Percentiles rank a stretch among this genome's conserved stretches.
Conservation (phyloP, 2,113 vertebrate genomes). For the Chauna torquata region DNA sequence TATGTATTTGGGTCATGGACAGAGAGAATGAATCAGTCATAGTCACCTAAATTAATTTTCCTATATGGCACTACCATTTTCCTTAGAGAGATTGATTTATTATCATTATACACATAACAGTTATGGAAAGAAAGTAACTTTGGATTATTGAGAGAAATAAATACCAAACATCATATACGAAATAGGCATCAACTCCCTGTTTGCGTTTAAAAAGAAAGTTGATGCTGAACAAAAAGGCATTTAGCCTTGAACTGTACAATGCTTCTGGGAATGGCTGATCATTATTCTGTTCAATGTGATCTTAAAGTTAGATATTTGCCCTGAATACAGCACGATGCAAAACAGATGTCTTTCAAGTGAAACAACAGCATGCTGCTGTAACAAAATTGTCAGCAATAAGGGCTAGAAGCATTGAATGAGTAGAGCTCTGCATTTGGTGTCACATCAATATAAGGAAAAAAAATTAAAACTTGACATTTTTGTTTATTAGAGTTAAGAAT, state of each 20-base stretch:
- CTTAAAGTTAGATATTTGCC: slow-evolving; percentile 5
- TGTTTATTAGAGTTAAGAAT: neutral
- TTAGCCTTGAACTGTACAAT: neutral
- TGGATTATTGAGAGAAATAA: neutral
- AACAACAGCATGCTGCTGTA: neutral
- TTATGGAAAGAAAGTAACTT: neutral
- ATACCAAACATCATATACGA: neutral
- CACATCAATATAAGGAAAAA: neutral
- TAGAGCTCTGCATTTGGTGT: neutral
- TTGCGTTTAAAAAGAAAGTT: neutral
- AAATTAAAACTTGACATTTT: neutral
- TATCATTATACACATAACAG: neutral
- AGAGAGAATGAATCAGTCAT: neutral
- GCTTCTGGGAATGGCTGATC: neutral
- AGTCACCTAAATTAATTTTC: neutral
- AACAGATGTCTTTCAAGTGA: neutral
- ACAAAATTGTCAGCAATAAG: neutral
- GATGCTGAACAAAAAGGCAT: neutral
- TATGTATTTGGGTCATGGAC: neutral
- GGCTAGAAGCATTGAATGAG: neutral
- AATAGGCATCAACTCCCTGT: neutral
- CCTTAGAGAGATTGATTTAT: neutral
- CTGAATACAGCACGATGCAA: neutral
- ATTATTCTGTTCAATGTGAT: neutral
- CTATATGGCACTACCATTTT: neutral